These are phyloP conservation scores for Xenops minutus DNA, from an alignment of 2,797 vertebrate genomes.

Conservation along the genomic window DNA sequence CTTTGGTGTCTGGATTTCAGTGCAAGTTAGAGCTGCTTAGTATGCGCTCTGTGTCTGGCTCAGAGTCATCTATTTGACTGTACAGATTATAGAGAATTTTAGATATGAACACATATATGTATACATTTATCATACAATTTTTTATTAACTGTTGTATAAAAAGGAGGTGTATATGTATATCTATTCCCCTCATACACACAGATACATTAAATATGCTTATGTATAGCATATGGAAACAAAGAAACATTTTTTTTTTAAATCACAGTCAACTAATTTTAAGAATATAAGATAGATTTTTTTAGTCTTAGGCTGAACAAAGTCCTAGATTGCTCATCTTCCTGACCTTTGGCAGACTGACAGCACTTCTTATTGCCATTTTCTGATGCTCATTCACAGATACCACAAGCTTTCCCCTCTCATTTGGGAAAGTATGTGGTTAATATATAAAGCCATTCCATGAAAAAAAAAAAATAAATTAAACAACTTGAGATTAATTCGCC, in stretches of 20 bases:
- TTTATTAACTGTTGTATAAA: neutral
- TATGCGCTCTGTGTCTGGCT: neutral
- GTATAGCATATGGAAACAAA: neutral
- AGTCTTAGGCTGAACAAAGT: neutral
- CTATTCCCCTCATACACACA: neutral
- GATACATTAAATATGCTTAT: neutral
- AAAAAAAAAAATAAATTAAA: neutral
- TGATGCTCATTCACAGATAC: neutral
- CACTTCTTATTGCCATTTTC: neutral
- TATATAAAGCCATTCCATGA: neutral
- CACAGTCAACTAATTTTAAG: neutral
- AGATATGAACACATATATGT: neutral
- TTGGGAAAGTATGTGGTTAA: neutral
- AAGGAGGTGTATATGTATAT: neutral
- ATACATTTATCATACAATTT: neutral
- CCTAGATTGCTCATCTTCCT: neutral
- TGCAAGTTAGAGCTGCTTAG: neutral
- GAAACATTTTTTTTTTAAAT: neutral
- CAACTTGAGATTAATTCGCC: neutral
- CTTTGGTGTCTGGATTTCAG: neutral
- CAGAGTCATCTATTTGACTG: accelerated
- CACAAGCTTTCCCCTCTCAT: neutral
- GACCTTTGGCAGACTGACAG: neutral
- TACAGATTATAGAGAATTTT: neutral
- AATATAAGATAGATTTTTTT: neutral